phyloP scores from a whole-genome alignment of 1,140 invertebrate genomes.

The Drosophila cardini region DNA sequence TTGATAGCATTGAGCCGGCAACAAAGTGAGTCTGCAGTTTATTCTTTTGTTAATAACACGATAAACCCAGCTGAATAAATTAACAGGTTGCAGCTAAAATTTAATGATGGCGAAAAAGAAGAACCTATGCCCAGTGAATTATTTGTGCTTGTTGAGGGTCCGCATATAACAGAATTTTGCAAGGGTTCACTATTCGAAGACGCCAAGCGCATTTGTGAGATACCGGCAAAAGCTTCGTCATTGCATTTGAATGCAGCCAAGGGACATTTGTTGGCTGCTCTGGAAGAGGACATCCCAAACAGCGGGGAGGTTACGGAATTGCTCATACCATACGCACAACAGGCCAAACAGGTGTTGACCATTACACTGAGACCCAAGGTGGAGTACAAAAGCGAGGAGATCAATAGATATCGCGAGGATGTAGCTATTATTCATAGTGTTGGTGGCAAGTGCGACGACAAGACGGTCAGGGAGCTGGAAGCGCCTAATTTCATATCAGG shows the following conservation, averaged over 20 bases:
- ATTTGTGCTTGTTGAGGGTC: constrained; percentile 71
- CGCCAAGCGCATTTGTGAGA: constrained; percentile 49
- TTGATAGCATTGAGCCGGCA: constrained; percentile 51
- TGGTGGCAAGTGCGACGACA: constrained; percentile 43
- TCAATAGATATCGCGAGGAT: constrained; percentile 57
- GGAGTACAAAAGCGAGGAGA: constrained; percentile 77
- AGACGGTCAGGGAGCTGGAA: constrained; percentile 59
- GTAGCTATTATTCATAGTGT: constrained; percentile 64
- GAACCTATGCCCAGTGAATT: constrained; percentile 55
- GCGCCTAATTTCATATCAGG: constrained; percentile 78
- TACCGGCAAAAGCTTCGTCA: constrained; percentile 60
- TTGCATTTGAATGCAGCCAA: constrained; percentile 57
- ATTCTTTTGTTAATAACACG: constrained; percentile 9
- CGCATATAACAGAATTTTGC: constrained; percentile 57
- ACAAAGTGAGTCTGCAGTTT: constrained; percentile 52
- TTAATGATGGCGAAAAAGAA: constrained; percentile 26
- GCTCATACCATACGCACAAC: constrained; percentile 58
- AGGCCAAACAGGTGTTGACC: constrained; percentile 70
- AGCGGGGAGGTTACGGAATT: constrained; percentile 74
- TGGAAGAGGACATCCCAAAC: constrained; percentile 69
- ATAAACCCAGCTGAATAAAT: neutral
- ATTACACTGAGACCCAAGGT: constrained; percentile 74
- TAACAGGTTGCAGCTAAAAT: constrained; percentile 55
- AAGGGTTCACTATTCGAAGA: constrained; percentile 40
- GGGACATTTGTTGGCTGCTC: constrained; percentile 54